Percentiles rank a stretch among this genome's conserved stretches.
Evolutionary conservation across 1,140 invertebrate species (phyloP).

Genomic region (Temnothorax longispinosus): DNA sequence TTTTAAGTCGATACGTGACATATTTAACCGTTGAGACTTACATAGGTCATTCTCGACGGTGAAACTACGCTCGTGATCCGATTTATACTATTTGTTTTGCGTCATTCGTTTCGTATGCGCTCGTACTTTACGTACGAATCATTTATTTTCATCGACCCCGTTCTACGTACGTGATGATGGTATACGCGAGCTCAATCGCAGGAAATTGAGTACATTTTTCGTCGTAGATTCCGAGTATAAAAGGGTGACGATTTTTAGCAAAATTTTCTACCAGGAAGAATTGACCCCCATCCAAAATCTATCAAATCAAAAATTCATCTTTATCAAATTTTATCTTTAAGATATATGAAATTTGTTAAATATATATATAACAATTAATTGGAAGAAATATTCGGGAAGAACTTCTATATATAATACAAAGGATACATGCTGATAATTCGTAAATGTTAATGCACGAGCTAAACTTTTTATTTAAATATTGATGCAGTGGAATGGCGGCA

Average conservation of each 20-base stretch:
- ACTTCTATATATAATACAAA: neutral
- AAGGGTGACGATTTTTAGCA: neutral
- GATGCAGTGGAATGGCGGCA: neutral
- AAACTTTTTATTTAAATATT: slow-evolving; percentile 1
- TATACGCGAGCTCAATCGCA: neutral
- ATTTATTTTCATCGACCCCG: slow-evolving; percentile 41
- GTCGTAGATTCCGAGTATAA: neutral
- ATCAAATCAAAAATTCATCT: neutral
- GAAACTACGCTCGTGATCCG: slow-evolving; percentile 9
- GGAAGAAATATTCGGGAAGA: neutral
- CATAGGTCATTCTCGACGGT: slow-evolving; percentile 37
- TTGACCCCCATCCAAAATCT: neutral
- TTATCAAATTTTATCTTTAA: slow-evolving; percentile 8
- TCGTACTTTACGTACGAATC: slow-evolving; percentile 19
- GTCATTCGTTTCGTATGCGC: slow-evolving; percentile 43
- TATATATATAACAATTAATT: neutral
- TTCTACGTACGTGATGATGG: neutral
- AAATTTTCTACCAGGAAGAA: neutral
- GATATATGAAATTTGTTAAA: neutral
- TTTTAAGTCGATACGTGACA: slow-evolving; percentile 61
- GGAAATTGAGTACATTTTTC: neutral
- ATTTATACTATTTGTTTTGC: slow-evolving; percentile 56
- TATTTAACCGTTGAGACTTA: slow-evolving; percentile 54
- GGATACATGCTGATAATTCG: neutral
- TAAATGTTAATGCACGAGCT: neutral